A percentile compares a stretch with the other conserved stretches of the same genome.
Evolutionary conservation across 1,140 invertebrate species (phyloP).

Genomic region (Zaprionus inermis): DNA sequence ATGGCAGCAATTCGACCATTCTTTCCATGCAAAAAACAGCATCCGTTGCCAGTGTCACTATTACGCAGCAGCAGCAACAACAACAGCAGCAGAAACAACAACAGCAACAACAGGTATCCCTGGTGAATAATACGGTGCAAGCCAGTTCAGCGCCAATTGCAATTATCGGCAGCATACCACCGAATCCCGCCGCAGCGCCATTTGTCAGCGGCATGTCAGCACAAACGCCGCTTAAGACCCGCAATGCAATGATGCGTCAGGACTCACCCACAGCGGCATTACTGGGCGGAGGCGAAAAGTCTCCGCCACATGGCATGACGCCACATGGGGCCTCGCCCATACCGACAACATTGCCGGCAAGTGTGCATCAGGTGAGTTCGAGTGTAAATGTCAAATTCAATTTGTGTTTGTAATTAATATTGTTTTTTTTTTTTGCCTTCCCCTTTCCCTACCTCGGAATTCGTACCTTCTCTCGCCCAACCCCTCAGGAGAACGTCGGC

Average conservation of each 20-base stretch:
- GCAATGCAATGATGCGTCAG: slow-evolving; percentile 68
- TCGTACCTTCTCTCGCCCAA: slow-evolving; percentile 9
- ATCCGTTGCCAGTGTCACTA: slow-evolving; percentile 60
- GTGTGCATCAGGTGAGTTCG: slow-evolving; percentile 84
- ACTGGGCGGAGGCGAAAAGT: slow-evolving; percentile 67
- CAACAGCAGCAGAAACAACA: slow-evolving; percentile 57
- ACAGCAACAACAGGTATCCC: slow-evolving; percentile 32
- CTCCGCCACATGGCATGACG: slow-evolving; percentile 78
- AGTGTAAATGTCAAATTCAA: neutral
- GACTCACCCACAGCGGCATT: slow-evolving; percentile 73
- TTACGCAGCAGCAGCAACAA: slow-evolving; percentile 63
- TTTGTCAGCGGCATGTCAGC: slow-evolving; percentile 69
- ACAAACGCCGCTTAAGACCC: slow-evolving; percentile 74
- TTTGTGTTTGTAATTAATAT: slow-evolving; percentile 45
- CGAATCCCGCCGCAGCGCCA: slow-evolving; percentile 68
- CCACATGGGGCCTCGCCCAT: slow-evolving; percentile 78
- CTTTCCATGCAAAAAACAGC: slow-evolving; percentile 73
- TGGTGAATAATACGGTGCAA: slow-evolving; percentile 43
- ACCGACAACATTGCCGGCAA: slow-evolving; percentile 84
- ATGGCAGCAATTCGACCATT: slow-evolving; percentile 70
- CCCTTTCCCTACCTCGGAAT: no score
- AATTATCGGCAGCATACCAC: slow-evolving; percentile 62
- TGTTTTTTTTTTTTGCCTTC: neutral
- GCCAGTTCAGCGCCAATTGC: slow-evolving; percentile 67
- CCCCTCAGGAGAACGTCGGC: slow-evolving; percentile 93